Conservation (phyloP, 2,888 invertebrate species). For the Rhamnusium bicolor region DNA sequence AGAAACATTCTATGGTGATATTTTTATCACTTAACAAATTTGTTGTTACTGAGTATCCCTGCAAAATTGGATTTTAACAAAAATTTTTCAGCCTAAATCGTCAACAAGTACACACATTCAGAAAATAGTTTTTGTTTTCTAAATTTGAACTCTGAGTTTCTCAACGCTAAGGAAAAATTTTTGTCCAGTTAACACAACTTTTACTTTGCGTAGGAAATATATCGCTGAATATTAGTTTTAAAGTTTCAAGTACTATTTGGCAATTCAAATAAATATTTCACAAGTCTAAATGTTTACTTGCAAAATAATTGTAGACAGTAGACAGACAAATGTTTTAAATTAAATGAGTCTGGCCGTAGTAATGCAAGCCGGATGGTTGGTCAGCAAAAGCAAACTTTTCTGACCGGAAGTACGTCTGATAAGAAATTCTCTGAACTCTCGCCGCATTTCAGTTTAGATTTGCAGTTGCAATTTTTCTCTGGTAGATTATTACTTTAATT, state of each 20-base stretch:
- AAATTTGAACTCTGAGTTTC: too few relatives aligned
- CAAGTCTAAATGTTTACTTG: not conserved
- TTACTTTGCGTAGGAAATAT: too few relatives aligned
- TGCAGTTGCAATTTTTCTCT: slow-evolving; percentile 26
- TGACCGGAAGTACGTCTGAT: slow-evolving; percentile 46
- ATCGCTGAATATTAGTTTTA: not conserved
- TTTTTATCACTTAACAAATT: too few relatives aligned
- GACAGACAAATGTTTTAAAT: slow-evolving; percentile 35
- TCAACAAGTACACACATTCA: too few relatives aligned
- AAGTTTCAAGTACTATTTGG: not conserved
- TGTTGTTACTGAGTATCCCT: too few relatives aligned
- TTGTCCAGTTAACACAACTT: too few relatives aligned
- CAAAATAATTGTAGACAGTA: slow-evolving; percentile 16
- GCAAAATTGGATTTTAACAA: too few relatives aligned
- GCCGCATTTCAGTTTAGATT: slow-evolving; percentile 20
- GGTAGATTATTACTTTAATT: slow-evolving; percentile 19
- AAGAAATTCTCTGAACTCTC: slow-evolving; percentile 40
- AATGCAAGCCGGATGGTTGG: slow-evolving; percentile 43
- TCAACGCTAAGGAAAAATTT: too few relatives aligned
- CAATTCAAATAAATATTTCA: not conserved
- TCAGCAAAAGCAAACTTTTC: slow-evolving; percentile 31
- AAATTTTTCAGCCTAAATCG: too few relatives aligned
- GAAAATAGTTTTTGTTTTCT: too few relatives aligned
- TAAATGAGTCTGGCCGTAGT: slow-evolving; percentile 30
- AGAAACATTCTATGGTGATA: too few relatives aligned